Evolutionary conservation across 2,888 invertebrate species (phyloP).

Genomic region (Stegana nigrithorax): DNA sequence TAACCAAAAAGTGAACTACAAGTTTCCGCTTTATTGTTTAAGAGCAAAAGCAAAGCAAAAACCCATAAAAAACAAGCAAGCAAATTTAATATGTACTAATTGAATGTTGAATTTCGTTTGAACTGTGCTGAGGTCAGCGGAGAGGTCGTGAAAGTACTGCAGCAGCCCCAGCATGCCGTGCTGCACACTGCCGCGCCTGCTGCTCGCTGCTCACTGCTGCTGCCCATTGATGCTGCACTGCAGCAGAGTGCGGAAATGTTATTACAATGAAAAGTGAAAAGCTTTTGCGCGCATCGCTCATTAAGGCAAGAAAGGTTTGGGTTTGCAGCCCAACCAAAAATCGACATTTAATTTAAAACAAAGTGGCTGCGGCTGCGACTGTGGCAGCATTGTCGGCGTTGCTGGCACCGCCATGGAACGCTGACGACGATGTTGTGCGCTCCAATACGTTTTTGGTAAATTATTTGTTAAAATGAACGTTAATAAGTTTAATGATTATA

Average conservation of each 20-base stretch:
- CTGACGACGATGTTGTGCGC: no score
- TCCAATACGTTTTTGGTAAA: slow-evolving; percentile 23
- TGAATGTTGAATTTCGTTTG: slow-evolving; percentile 45
- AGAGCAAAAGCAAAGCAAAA: no score
- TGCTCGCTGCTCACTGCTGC: no score
- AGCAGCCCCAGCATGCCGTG: not conserved
- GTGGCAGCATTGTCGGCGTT: no score
- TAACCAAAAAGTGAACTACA: slow-evolving; percentile 17
- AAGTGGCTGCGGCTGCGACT: slow-evolving; percentile 2
- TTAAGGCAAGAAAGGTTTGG: not conserved
- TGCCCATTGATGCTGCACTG: not conserved
- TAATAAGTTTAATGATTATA: slow-evolving; percentile 16
- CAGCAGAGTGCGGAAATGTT: slow-evolving; percentile 20
- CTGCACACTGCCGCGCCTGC: no score
- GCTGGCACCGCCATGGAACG: no score
- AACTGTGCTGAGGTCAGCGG: slow-evolving; percentile 34
- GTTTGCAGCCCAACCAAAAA: no score
- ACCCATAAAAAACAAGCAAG: no score
- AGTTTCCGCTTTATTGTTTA: slow-evolving; percentile 50
- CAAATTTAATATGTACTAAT: slow-evolving; percentile 52
- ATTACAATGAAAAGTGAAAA: slow-evolving; percentile 50
- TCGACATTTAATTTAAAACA: slow-evolving; percentile 1
- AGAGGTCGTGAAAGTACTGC: slow-evolving; percentile 49
- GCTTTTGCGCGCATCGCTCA: slow-evolving; percentile 1
- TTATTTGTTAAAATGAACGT: slow-evolving; percentile 24